Conservation (phyloP, 1,140 invertebrate species). For the Mizuhopecten yessoensis region DNA sequence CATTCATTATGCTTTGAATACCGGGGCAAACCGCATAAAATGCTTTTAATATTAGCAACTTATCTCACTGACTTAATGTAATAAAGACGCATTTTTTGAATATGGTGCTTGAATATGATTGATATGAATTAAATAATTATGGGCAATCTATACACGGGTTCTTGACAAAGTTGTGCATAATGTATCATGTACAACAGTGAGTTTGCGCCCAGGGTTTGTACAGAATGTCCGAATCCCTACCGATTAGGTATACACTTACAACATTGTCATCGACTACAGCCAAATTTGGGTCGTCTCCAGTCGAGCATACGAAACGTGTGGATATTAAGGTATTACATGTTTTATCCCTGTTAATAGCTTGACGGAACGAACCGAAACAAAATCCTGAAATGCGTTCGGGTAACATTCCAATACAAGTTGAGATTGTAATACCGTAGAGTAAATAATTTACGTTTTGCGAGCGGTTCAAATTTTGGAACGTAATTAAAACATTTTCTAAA, state of each 20-base stretch:
- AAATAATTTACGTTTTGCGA: too few species aligned
- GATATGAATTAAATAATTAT: constrained; percentile 40
- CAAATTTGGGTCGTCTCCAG: neutral
- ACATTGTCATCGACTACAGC: neutral
- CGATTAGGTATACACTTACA: neutral
- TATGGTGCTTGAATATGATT: constrained; percentile 39
- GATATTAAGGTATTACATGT: neutral
- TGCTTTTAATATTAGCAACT: constrained; percentile 38
- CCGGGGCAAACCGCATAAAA: constrained; percentile 44
- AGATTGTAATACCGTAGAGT: too few species aligned
- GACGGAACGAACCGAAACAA: too few species aligned
- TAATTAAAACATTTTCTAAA: too few species aligned
- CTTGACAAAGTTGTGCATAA: neutral
- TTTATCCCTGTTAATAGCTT: neutral
- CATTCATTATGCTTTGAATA: neutral
- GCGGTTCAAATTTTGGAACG: too few species aligned
- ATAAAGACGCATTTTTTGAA: neutral
- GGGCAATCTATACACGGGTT: neutral
- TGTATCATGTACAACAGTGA: constrained; percentile 2
- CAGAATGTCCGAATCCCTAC: neutral
- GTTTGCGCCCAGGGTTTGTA: neutral
- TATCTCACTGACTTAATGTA: constrained; percentile 27
- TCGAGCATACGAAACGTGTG: neutral
- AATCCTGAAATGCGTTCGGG: too few species aligned
- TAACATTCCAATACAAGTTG: neutral